Evolutionary conservation across 2,113 vertebrate genomes (phyloP), one percentile per base, ranked within the genome.

Genomic region (Onychostoma macrolepis): DNA sequence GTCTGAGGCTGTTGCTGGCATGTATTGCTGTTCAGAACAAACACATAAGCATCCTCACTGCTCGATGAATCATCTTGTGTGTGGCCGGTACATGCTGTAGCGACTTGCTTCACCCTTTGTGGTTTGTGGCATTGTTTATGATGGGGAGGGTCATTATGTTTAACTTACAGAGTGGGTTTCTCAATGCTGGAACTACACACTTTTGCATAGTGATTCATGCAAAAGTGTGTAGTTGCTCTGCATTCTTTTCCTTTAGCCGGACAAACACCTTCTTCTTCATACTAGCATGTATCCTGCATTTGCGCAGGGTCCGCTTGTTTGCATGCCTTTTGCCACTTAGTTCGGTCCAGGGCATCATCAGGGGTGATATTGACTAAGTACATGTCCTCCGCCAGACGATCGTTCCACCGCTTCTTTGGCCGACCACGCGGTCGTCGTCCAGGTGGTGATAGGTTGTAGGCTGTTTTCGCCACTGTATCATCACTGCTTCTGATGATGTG

Each of bases 201-300:
- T 67, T 67, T 67, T 67, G 63, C 63, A 67, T 30, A 67, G 63
- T 30, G 63, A 67, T 67, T 30, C n/a, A n/a, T n/a, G n/a, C n/a
- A n/a, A n/a, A n/a, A n/a, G n/a, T n/a, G n/a, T n/a, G n/a, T n/a
- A n/a, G n/a, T n/a, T n/a, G 2, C 38, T 43, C 33, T 74, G 71
- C 71, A 74, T 74, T 74, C 5, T 24, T 74, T 36, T 8, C 71
- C 33, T 41, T 38, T 41, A 21, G 71, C 33, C 7, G 71, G 71
- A 75, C 71, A 43, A 21, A 24, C 21, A 21, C 19, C 10, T n/a
- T 33, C 33, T 33, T 33, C 33, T 33, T 33, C 3, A 33, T 33
- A 1, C 3, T 33, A 33, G 33, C 33, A 3, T 33, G 33, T 33
- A 33, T 33, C 33, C 3, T 33, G 33, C 33, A 33, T 33, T 33